phyloP scores from a whole-genome alignment of 2,113 vertebrate genomes.

The Gasterosteus aculeatus region DNA sequence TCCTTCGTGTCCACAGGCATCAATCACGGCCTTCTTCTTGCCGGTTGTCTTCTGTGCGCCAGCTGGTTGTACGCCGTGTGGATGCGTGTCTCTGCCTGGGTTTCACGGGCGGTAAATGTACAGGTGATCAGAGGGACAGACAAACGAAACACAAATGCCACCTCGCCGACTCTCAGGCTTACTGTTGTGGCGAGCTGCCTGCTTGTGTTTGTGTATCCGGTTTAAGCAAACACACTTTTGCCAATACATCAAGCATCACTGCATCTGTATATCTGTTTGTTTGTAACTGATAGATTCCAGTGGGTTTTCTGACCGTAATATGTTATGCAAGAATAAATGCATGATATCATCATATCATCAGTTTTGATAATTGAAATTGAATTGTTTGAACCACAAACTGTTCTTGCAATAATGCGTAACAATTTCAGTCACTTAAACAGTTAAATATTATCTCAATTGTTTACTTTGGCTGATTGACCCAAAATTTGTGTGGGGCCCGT shows the following conservation, averaged over 20 bases:
- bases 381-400: not conserved
- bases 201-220: slow-evolving; percentile 5
- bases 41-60: slow-evolving; percentile 35
- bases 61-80: slow-evolving; percentile 48
- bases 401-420: not conserved
- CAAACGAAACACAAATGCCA: slow-evolving; percentile 31
- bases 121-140: slow-evolving; percentile 47
- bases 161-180: not conserved
- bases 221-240: slow-evolving; percentile 18
- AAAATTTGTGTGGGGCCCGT: not conserved
- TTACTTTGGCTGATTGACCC: not conserved
- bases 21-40: slow-evolving; percentile 57
- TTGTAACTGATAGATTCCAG: not conserved
- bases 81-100: slow-evolving; percentile 1
- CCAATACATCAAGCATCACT: slow-evolving; percentile 12
- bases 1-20: slow-evolving; percentile 66
- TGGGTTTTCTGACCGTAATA: not conserved
- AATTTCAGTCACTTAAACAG: not conserved
- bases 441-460: not conserved
- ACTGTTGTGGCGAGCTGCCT: slow-evolving; percentile 39
- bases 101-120: slow-evolving; percentile 43
- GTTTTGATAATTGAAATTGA: not conserved
- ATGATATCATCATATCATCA: no score
- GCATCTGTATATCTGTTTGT: slow-evolving; percentile 1
- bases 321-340: not conserved